phyloP scores from a whole-genome alignment of 2,113 vertebrate genomes.

The Pandion haliaetus region DNA sequence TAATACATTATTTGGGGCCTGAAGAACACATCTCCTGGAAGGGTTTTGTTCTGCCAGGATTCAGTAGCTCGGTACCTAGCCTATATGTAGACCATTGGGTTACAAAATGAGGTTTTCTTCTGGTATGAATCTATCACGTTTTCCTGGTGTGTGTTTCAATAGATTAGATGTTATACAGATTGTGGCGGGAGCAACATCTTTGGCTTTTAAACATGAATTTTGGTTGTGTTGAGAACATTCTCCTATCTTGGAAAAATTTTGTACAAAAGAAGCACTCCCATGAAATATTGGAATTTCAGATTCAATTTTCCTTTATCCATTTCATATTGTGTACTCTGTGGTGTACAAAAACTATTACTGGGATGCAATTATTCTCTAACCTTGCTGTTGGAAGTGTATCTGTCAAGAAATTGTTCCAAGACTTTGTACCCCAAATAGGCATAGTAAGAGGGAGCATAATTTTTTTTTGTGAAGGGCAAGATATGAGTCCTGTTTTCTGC shows the following conservation, averaged over 20 bases:
- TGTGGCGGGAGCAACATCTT: not conserved
- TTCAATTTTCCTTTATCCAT: not conserved
- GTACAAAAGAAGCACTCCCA: not conserved
- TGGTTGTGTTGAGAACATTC: not conserved
- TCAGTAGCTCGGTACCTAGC: not conserved
- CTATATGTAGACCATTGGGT: not conserved
- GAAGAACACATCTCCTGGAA: not conserved
- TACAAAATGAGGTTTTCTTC: not conserved
- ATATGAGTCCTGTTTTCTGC: not conserved
- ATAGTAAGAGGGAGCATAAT: not conserved
- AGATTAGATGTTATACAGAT: not conserved
- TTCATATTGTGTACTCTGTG: not conserved
- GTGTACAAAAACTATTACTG: not conserved
- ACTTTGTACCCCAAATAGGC: not conserved
- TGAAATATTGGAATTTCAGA: not conserved
- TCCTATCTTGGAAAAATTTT: not conserved
- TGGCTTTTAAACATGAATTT: not conserved
- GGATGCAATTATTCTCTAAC: not conserved
- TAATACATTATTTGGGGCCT: not conserved
- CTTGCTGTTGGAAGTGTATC: not conserved
- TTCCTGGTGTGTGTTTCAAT: not conserved
- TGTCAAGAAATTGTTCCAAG: not conserved
- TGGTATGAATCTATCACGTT: not conserved
- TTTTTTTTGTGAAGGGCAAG: not conserved
- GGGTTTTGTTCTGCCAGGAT: not conserved